Evolutionary conservation across 2,113 vertebrate species (phyloP).

Genomic region (Crocuta crocuta): DNA sequence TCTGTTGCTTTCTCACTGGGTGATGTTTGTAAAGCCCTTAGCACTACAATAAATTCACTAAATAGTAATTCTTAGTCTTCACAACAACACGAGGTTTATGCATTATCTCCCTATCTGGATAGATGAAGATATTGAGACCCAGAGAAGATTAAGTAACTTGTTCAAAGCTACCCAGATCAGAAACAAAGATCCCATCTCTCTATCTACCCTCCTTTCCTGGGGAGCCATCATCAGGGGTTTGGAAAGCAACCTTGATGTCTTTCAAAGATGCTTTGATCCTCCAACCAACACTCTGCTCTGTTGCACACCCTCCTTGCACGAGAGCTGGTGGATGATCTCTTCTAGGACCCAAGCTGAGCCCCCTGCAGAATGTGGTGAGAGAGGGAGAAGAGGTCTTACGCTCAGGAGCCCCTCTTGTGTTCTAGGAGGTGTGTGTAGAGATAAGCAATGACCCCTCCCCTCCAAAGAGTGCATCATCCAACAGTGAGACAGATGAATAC

Average conservation of each 20-base stretch:
- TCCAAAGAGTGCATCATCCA: not conserved
- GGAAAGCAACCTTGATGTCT: not conserved
- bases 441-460: not conserved
- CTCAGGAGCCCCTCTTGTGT: not conserved
- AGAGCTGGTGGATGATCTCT: not conserved
- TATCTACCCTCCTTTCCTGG: not conserved
- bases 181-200: not conserved
- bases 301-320: not conserved
- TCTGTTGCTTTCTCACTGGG: not conserved
- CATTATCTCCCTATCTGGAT: not conserved
- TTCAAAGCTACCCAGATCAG: not conserved
- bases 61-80: constrained; percentile 18
- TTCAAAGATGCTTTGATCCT: not conserved
- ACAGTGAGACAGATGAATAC: not conserved
- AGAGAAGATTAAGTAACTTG: not conserved
- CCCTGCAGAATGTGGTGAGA: not conserved
- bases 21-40: not conserved
- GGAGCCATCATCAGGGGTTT: not conserved
- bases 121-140: not conserved
- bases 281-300: not conserved
- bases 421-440: not conserved
- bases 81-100: not conserved
- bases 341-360: not conserved
- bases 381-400: not conserved
- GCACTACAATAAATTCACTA: not conserved